These are phyloP conservation scores for Melieria crassipennis DNA, from an alignment of 2,888 invertebrate species.

Conservation along the genomic window DNA sequence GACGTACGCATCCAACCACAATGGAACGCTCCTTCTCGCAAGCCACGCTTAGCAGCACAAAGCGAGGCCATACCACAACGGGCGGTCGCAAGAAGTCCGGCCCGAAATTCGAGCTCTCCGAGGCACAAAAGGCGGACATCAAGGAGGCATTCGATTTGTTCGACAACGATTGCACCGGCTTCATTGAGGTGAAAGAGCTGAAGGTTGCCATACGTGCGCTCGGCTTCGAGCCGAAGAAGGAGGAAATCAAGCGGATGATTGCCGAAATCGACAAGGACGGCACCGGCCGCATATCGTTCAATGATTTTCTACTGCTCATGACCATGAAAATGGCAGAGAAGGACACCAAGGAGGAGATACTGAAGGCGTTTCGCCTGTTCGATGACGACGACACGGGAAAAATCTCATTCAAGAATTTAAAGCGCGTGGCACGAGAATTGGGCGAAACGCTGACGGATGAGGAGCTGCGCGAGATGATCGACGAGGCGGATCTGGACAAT, in stretches of 20 bases:
- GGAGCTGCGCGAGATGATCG: conserved; percentile 96
- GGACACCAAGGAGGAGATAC: conserved; percentile 93
- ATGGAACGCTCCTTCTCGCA: conserved; percentile 40
- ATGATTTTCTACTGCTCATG: conserved; percentile 90
- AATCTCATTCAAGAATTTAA: conserved; percentile 93
- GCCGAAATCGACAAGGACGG: conserved; percentile 90
- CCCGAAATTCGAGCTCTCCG: conserved; percentile 85
- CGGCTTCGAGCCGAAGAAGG: conserved; percentile 97
- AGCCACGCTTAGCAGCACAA: conserved; percentile 18
- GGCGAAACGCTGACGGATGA: conserved; percentile 98
- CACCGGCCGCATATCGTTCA: conserved; percentile 84
- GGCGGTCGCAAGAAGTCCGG: conserved; percentile 72
- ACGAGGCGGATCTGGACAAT: conserved; percentile 95
- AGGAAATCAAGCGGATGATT: conserved; percentile 95
- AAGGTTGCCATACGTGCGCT: conserved; percentile 96
- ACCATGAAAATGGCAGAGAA: conserved; percentile 94
- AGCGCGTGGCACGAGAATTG: conserved; percentile 92
- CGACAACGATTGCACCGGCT: conserved; percentile 88
- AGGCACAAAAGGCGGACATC: conserved; percentile 91
- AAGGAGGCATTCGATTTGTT: conserved; percentile 96
- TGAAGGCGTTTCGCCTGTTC: conserved; percentile 97
- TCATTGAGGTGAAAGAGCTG: conserved; percentile 90
- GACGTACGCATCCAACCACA: background rate
- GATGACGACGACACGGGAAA: conserved; percentile 97
- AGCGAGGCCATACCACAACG: conserved; percentile 26